Percentiles rank a stretch among this genome's conserved stretches.
Conservation (phyloP, 2,888 invertebrate genomes). For the Calliopum simillimum region DNA sequence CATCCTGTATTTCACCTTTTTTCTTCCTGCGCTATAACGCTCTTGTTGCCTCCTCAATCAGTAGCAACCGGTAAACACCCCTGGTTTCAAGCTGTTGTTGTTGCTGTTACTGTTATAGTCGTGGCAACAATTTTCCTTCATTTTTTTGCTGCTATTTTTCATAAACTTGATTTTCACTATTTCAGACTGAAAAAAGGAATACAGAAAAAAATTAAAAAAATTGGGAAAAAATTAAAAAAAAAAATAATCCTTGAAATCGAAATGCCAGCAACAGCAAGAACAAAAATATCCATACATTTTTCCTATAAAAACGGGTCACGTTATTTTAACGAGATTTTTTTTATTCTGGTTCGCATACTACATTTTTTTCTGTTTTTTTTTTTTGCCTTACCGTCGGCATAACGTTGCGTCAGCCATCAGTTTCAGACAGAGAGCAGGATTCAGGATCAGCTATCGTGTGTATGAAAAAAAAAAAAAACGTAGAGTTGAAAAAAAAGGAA, state of each 20-base stretch:
- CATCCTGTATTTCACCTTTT: slow-evolving; percentile 1
- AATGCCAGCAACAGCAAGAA: slow-evolving; percentile 9
- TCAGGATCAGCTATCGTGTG: slow-evolving; percentile 27
- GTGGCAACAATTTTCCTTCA: slow-evolving; percentile 27
- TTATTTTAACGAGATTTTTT: slow-evolving; percentile 32
- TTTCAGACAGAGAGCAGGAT: slow-evolving; percentile 39
- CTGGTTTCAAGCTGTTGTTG: slow-evolving; percentile 20
- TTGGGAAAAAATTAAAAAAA: background rate
- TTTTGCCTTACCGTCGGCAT: slow-evolving; percentile 1
- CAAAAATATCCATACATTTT: slow-evolving; percentile 29
- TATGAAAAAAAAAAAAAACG: slow-evolving; percentile 12
- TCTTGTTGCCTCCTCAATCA: slow-evolving; percentile 10
- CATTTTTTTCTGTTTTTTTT: slow-evolving; percentile 31
- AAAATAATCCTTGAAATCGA: slow-evolving; percentile 36
- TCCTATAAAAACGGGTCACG: slow-evolving; percentile 40
- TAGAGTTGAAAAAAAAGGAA: slow-evolving; percentile 42
- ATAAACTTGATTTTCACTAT: slow-evolving; percentile 40
- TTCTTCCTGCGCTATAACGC: background rate
- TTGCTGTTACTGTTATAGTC: slow-evolving; percentile 15
- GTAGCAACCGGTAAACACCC: slow-evolving; percentile 19
- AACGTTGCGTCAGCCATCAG: slow-evolving; percentile 33
- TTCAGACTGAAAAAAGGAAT: slow-evolving; percentile 25
- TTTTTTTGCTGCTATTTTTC: slow-evolving; percentile 27
- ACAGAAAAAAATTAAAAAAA: slow-evolving; percentile 19
- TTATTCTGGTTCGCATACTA: slow-evolving; percentile 12